A percentile compares a stretch with the other conserved stretches of the same genome.
phyloP scores from a whole-genome alignment of 2,113 vertebrate species.

The Egretta garzetta region DNA sequence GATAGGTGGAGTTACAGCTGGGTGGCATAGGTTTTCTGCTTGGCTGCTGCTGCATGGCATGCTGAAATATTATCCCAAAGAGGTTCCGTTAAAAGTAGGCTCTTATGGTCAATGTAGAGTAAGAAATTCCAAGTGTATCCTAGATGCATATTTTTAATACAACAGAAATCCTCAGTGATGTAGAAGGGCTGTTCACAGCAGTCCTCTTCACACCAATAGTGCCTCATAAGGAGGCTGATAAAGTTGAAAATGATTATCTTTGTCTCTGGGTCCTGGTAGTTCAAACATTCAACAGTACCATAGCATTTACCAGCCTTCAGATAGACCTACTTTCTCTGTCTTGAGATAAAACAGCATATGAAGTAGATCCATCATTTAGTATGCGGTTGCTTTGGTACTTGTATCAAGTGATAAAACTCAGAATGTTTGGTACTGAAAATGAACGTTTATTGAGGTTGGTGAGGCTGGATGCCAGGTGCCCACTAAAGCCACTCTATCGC shows the following conservation, averaged over 20 bases:
- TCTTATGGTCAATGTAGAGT: neutral
- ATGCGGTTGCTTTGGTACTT: neutral
- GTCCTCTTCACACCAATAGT: neutral
- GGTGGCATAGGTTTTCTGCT: neutral
- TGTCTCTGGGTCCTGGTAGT: neutral
- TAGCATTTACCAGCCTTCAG: neutral
- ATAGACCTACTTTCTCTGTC: neutral
- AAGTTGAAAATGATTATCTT: neutral
- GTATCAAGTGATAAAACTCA: neutral
- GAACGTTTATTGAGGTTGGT: neutral
- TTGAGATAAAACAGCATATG: neutral
- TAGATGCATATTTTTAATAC: neutral
- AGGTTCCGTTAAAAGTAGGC: neutral
- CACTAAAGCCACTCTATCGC: too few relatives aligned
- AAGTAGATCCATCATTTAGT: neutral
- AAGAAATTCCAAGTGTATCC: neutral
- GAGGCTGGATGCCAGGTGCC: too few relatives aligned
- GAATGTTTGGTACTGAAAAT: neutral
- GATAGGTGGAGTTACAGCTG: neutral
- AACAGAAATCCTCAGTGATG: neutral
- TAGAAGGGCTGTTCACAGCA: neutral
- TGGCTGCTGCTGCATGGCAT: neutral
- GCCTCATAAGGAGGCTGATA: neutral
- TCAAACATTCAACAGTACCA: neutral
- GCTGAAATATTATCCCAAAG: neutral